phyloP scores from a whole-genome alignment of 2,797 vertebrate species.

The Manis pentadactyla region DNA sequence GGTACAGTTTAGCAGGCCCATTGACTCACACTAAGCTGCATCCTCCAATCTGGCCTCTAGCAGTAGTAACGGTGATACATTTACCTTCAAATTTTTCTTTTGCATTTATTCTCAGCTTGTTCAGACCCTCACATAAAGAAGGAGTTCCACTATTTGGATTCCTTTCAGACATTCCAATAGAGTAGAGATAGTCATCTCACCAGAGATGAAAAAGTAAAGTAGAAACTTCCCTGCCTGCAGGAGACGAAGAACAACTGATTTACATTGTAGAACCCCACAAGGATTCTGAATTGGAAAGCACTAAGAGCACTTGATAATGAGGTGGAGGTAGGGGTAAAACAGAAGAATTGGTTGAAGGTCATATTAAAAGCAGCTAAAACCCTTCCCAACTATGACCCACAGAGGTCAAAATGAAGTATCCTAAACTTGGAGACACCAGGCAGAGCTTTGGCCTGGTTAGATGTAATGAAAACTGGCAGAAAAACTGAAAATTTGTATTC shows the following conservation, averaged over 20 bases:
- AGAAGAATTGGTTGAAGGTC: not conserved
- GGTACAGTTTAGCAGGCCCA: not conserved
- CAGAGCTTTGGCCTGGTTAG: not conserved
- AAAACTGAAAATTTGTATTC: not conserved
- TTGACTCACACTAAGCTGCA: not conserved
- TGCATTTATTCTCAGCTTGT: not conserved
- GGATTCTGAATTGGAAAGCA: not conserved
- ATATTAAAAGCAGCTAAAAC: not conserved
- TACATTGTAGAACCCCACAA: not conserved
- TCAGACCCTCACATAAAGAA: not conserved
- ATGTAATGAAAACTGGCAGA: not conserved
- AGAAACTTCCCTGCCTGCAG: not conserved
- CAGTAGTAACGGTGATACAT: not conserved
- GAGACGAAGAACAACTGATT: not conserved
- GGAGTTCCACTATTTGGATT: not conserved
- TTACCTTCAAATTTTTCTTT: not conserved
- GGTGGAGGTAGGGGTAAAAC: not conserved
- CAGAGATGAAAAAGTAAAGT: not conserved
- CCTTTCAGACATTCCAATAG: not conserved
- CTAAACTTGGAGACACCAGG: not conserved
- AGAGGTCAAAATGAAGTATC: not conserved
- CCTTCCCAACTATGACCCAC: not conserved
- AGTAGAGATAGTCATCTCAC: not conserved
- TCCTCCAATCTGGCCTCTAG: not conserved
- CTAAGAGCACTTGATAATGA: not conserved